phyloP scores from a whole-genome alignment of 2,888 invertebrate genomes.

The Noctua comes region DNA sequence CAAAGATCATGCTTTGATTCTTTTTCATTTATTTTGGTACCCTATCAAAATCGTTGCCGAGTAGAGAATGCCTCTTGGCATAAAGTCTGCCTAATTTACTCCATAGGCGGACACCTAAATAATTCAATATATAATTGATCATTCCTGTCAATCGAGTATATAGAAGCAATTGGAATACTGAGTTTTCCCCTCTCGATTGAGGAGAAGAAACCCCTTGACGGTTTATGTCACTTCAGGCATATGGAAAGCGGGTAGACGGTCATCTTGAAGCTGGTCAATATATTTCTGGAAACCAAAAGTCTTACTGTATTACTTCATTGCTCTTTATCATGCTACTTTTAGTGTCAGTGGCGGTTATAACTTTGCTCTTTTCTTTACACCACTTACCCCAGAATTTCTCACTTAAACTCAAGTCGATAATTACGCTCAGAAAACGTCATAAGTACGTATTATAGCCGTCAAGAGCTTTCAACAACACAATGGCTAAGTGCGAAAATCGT shows the following conservation, averaged over 20 bases:
- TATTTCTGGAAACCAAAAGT: neutral
- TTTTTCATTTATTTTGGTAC: neutral
- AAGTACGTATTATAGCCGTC: conserved; percentile 10
- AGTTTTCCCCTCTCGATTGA: neutral
- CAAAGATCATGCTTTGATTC: neutral
- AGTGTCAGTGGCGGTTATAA: neutral
- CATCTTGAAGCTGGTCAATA: neutral
- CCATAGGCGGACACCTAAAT: neutral
- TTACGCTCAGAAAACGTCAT: conserved; percentile 20
- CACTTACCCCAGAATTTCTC: conserved; percentile 7
- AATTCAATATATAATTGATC: neutral
- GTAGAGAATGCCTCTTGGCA: neutral
- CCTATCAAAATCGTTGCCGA: neutral
- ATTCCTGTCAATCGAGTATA: neutral
- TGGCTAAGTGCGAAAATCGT: conserved; percentile 15
- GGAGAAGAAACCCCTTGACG: too few relatives aligned
- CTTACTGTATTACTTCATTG: neutral
- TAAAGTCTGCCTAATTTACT: neutral
- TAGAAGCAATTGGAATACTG: neutral
- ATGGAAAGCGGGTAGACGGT: neutral
- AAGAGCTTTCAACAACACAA: conserved; percentile 29
- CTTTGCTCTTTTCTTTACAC: neutral
- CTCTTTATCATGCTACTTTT: neutral
- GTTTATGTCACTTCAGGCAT: neutral
- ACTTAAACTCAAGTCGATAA: conserved; percentile 33